Evolutionary conservation across 2,113 vertebrate species (phyloP), one percentile per base, ranked within the genome.

Genomic region (Emydocephalus ijimae): DNA sequence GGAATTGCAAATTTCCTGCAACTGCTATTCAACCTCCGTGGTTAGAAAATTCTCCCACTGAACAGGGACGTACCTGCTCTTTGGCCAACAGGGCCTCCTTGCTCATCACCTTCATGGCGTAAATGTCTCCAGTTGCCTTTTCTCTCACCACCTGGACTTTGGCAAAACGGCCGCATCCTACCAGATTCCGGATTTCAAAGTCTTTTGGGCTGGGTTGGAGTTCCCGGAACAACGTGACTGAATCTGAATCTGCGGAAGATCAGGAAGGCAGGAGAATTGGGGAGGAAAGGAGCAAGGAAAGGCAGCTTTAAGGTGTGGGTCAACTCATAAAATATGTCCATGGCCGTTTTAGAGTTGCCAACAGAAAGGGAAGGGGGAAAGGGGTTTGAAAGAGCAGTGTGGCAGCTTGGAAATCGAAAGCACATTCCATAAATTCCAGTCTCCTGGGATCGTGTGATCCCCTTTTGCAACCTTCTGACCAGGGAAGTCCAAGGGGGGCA

Each of bases 101-200:
- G 93, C 98, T 98, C 98, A 99, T 99, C 95, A 99, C 97, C 97
- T 99, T 99, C 98, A 99, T 98, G 54, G 99, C 99, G 94, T 98
- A 99, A 56, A 99, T 96, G 57, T 99, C 98, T 50, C 99, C 99
- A 0, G 98, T 99, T 3, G 97, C 96, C 94, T 97, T 99, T 96
- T 99, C 99, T 90, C 97, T 97, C 21, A 99, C 99, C 74, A 99
- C 98, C 93, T 98, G 98, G 91, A 99, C 99, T 93, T 99, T 98
- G 1, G 98, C 98, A 93, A 99, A 99, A 90, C 97, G 98, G 45
- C 99, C 99, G 10, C 98, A 97, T 20, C 98, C 99, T 94, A 99
- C 98, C n/a, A 99, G 97, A 55, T 97, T 98, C 88, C 97, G 96
- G 54, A 98, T 95, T 94, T 99, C 99, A 96, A 99, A 99, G 96